Conservation (phyloP, 2,888 invertebrate species). For the Aproaerema taeniolella region DNA sequence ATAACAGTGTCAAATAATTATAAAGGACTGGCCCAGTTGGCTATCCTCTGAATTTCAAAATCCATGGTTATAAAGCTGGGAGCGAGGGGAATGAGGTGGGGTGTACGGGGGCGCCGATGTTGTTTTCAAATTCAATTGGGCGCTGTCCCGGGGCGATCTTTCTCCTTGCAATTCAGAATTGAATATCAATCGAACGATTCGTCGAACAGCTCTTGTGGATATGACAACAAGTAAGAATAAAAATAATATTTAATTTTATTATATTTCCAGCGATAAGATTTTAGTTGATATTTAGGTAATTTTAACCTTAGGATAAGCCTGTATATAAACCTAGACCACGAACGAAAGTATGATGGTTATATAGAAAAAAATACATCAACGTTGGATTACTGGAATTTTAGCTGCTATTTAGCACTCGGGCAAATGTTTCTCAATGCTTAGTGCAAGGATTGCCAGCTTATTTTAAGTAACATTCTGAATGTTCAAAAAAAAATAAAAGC, state of each 20-base stretch:
- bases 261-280: not conserved
- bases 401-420: too few relatives aligned
- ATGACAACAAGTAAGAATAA: conserved; percentile 24
- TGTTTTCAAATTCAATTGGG: conserved; percentile 76
- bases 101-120: conserved; percentile 40
- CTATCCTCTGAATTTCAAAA: not conserved
- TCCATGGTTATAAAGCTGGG: conserved; percentile 31
- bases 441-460: too few relatives aligned
- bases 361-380: too few relatives aligned
- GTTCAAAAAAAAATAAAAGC: too few relatives aligned
- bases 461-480: too few relatives aligned
- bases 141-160: conserved; percentile 74
- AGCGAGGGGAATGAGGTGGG: conserved; percentile 22
- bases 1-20: too few relatives aligned
- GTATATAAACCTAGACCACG: too few relatives aligned
- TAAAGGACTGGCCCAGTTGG: too few relatives aligned
- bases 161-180: conserved; percentile 67
- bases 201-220: conserved; percentile 46
- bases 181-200: conserved; percentile 68
- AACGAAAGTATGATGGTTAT: too few relatives aligned
- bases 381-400: too few relatives aligned
- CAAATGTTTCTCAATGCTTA: too few relatives aligned
- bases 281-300: not conserved
- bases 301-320: conserved; percentile 2
- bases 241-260: not conserved